Percentiles rank a stretch among this genome's conserved stretches.
Conservation (phyloP, 2,113 vertebrate species). For the Tyrannus savana region DNA sequence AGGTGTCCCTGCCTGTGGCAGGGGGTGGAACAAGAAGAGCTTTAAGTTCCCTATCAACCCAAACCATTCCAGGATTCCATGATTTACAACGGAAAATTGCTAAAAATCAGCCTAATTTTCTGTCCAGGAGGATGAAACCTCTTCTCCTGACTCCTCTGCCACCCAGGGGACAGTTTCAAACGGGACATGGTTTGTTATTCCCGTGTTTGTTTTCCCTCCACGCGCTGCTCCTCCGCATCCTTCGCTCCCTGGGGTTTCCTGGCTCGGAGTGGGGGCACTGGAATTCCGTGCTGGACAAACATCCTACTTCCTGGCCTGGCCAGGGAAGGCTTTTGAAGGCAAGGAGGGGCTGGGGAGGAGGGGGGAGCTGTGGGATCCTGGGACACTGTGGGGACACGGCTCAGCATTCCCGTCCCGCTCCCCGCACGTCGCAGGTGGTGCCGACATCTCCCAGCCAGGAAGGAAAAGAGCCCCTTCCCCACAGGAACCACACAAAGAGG, state of each 20-base stretch:
- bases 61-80: background rate
- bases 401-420: background rate
- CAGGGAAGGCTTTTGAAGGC: background rate
- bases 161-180: background rate
- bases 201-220: background rate
- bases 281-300: background rate
- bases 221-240: background rate
- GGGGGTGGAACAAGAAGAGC: background rate
- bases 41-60: background rate
- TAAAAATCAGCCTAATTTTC: background rate
- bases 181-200: background rate
- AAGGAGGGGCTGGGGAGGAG: background rate
- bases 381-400: background rate
- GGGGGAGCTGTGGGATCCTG: background rate
- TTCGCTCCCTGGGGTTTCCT: background rate
- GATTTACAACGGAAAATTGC: background rate
- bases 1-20: background rate
- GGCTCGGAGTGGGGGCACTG: background rate
- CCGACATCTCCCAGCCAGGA: background rate
- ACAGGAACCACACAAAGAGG: background rate
- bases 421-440: background rate
- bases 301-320: background rate
- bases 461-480: background rate
- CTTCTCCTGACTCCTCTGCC: accelerated
- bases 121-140: background rate